A percentile compares a stretch with the other conserved stretches of the same genome.
These are phyloP conservation scores for Aquatica leii DNA, from an alignment of 2,888 invertebrate genomes.

Conservation along the genomic window DNA sequence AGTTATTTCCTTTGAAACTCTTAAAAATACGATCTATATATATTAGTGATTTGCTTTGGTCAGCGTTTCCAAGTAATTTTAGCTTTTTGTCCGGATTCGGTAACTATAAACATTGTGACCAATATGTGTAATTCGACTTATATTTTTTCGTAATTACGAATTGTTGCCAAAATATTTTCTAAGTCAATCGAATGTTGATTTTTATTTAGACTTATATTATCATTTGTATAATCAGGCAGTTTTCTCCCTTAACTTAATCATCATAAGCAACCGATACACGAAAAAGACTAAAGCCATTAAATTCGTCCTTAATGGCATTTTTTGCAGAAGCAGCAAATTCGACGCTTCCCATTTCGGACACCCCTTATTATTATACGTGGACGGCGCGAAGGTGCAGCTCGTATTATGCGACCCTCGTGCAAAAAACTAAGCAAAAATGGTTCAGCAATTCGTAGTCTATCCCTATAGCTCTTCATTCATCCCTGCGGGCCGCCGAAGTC, in stretches of 20 bases:
- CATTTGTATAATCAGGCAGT: conserved; percentile 26
- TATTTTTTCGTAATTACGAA: conserved; percentile 4
- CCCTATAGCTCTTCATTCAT: conserved; percentile 59
- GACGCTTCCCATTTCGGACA: conserved; percentile 30
- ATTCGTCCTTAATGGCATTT: conserved; percentile 30
- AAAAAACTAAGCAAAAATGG: conserved; percentile 59
- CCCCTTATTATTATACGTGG: conserved; percentile 51
- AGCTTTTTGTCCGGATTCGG: conserved; percentile 4
- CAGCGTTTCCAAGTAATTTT: conserved; percentile 17
- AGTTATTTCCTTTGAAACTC: no score
- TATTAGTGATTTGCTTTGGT: conserved; percentile 11
- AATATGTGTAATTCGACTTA: conserved; percentile 3
- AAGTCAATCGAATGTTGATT: not conserved
- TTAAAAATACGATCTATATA: not conserved
- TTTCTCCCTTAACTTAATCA: conserved; percentile 23
- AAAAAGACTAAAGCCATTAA: conserved; percentile 29
- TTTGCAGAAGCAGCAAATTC: conserved; percentile 32
- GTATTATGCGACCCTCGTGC: conserved; percentile 54
- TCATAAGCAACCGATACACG: conserved; percentile 25
- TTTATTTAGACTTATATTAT: conserved; percentile 18
- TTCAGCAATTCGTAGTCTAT: conserved; percentile 58
- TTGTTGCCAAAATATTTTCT: not conserved
- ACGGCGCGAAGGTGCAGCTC: conserved; percentile 52
- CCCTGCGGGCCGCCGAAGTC: conserved; percentile 56
- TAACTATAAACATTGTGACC: not conserved